Conservation (phyloP, 2,797 vertebrate species). For the Sebastes steindachneri region DNA sequence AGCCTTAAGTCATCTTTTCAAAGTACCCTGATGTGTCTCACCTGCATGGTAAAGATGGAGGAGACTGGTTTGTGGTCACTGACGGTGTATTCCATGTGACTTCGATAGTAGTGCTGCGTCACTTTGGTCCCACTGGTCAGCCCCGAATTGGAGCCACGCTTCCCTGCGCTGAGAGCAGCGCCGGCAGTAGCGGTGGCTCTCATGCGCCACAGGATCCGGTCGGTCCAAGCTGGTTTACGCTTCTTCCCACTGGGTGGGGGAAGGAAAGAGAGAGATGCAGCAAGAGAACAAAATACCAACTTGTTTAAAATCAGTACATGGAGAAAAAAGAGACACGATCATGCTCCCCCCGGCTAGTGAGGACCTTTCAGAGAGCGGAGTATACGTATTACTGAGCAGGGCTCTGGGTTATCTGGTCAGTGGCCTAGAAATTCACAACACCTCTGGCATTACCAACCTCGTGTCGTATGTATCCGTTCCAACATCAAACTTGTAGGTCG, state of each 20-base stretch:
- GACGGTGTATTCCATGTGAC: slow-evolving; percentile 93
- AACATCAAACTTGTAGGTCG: slow-evolving; percentile 98
- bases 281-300: background rate
- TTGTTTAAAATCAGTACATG: background rate
- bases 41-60: slow-evolving; percentile 94
- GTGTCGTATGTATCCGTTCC: slow-evolving; percentile 96
- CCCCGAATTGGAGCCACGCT: slow-evolving; percentile 77
- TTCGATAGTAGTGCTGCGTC: slow-evolving; percentile 92
- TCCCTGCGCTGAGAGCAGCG: slow-evolving; percentile 52
- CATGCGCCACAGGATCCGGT: slow-evolving; percentile 96
- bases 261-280: background rate
- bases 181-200: slow-evolving; percentile 77
- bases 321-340: background rate
- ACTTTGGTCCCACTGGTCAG: slow-evolving; percentile 84
- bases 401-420: slow-evolving; percentile 23
- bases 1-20: background rate
- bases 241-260: slow-evolving; percentile 91
- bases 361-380: slow-evolving; percentile 40
- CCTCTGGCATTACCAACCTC: slow-evolving; percentile 82
- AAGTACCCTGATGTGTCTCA: slow-evolving; percentile 59
- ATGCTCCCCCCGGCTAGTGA: background rate
- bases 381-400: background rate
- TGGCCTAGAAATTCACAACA: slow-evolving; percentile 30
- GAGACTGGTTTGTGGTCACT: slow-evolving; percentile 98
- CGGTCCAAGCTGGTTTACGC: slow-evolving; percentile 97